Evolutionary conservation across 2,113 vertebrate genomes (phyloP).

Genomic region (Thamnaconus septentrionalis): DNA sequence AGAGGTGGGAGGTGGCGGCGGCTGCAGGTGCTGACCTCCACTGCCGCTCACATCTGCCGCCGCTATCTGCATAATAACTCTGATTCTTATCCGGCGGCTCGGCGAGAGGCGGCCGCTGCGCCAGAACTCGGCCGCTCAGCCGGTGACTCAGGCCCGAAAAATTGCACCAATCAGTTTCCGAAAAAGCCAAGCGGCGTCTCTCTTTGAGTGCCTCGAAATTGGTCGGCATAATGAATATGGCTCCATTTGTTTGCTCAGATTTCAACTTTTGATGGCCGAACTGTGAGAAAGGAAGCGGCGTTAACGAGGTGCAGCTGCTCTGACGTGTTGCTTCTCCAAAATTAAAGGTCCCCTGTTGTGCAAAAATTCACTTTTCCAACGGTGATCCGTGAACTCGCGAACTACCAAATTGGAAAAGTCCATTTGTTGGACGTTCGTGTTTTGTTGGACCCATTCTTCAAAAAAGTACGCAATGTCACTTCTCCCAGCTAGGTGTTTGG

Average conservation of each 20-base stretch:
- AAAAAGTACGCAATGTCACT: neutral
- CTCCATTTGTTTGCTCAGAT: conserved; percentile 37
- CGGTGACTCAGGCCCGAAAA: conserved; percentile 38
- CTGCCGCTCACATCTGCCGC: conserved; percentile 72
- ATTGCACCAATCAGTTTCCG: conserved; percentile 56
- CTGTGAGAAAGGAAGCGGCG: conserved; percentile 32
- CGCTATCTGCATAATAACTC: conserved; percentile 72
- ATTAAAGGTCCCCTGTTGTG: no score
- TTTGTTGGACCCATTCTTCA: neutral
- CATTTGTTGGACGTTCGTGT: neutral
- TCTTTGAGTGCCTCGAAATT: conserved; percentile 36
- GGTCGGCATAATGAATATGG: conserved; percentile 33
- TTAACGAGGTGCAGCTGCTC: no score
- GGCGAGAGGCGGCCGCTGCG: conserved; percentile 52
- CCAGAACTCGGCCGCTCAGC: conserved; percentile 56
- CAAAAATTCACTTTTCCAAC: no score
- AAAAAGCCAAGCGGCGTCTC: conserved; percentile 14
- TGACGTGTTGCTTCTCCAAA: no score
- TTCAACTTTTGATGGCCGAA: conserved; percentile 42
- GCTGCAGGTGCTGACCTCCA: conserved; percentile 75
- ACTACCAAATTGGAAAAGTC: neutral
- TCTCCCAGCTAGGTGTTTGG: no score
- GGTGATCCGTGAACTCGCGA: no score
- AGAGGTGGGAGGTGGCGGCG: conserved; percentile 1
- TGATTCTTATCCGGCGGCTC: conserved; percentile 75